Evolutionary conservation across 1,140 invertebrate species (phyloP).

Genomic region (Zaprionus vittiger): DNA sequence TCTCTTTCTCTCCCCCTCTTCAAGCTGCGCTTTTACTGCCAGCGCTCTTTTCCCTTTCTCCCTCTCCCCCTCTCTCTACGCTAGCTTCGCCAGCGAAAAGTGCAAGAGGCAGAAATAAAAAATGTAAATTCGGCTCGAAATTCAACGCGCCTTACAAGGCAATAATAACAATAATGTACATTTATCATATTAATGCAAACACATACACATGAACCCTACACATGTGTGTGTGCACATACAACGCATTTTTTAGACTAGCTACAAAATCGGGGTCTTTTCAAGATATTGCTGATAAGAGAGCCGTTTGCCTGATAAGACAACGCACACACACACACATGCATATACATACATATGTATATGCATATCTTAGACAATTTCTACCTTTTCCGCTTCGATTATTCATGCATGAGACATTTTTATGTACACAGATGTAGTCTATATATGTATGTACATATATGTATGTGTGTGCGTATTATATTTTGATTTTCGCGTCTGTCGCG

Average conservation of each 20-base stretch:
- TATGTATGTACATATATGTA: background rate
- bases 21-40: slow-evolving; percentile 34
- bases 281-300: slow-evolving; percentile 72
- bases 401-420: slow-evolving; percentile 39
- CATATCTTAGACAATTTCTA: slow-evolving; percentile 47
- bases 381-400: slow-evolving; percentile 64
- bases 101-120: slow-evolving; percentile 65
- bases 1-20: slow-evolving; percentile 17
- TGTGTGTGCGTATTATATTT: slow-evolving; percentile 18
- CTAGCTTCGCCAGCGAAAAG: slow-evolving; percentile 21
- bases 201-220: background rate
- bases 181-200: slow-evolving; percentile 26
- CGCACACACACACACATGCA: slow-evolving; percentile 23
- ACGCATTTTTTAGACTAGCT: slow-evolving; percentile 29
- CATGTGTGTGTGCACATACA: slow-evolving; percentile 26
- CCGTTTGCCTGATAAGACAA: slow-evolving; percentile 67
- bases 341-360: slow-evolving; percentile 27
- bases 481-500: slow-evolving; percentile 35
- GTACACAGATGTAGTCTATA: slow-evolving; percentile 1
- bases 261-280: slow-evolving; percentile 59
- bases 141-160: slow-evolving; percentile 49
- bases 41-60: slow-evolving; percentile 16
- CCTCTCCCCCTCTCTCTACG: background rate
- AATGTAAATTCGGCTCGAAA: slow-evolving; percentile 56
- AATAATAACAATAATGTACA: slow-evolving; percentile 45